phyloP scores from a whole-genome alignment of 2,113 vertebrate genomes.

The Phrynosoma platyrhinos region DNA sequence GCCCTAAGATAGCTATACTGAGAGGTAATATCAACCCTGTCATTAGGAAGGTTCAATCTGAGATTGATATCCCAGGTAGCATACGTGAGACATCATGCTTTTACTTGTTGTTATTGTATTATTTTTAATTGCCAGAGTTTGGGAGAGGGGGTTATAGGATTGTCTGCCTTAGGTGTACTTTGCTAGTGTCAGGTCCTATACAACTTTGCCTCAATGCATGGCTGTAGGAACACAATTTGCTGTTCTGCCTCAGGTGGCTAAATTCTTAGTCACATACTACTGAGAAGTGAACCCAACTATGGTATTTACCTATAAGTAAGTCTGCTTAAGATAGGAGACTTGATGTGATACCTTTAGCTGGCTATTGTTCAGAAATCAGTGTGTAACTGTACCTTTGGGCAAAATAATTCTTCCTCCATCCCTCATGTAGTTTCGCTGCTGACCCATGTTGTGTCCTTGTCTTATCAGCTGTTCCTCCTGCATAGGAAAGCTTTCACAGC shows the following conservation, averaged over 20 bases:
- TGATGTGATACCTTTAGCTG: background rate
- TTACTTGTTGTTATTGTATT: no score
- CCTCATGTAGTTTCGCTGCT: slow-evolving; percentile 1
- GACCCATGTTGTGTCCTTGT: slow-evolving; percentile 23
- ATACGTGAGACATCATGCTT: no score
- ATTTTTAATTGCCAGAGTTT: no score
- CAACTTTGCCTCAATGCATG: background rate
- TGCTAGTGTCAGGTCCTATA: background rate
- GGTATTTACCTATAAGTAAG: background rate
- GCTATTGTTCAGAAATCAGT: background rate
- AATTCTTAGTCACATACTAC: background rate
- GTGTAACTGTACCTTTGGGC: slow-evolving; percentile 10
- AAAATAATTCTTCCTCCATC: background rate
- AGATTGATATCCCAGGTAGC: no score
- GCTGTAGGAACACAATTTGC: background rate
- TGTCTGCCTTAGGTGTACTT: background rate
- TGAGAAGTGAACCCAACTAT: background rate
- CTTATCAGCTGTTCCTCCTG: slow-evolving; percentile 34
- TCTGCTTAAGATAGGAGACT: background rate
- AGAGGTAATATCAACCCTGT: no score
- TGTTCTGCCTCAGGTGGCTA: background rate
- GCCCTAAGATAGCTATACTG: no score
- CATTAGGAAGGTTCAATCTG: no score
- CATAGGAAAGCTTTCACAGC: slow-evolving; percentile 8
- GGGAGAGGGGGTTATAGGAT: background rate